Percentiles rank a stretch among this genome's conserved stretches.
These are phyloP conservation scores for Dexiosoma caninum DNA, from an alignment of 2,888 invertebrate genomes.

Conservation along the genomic window DNA sequence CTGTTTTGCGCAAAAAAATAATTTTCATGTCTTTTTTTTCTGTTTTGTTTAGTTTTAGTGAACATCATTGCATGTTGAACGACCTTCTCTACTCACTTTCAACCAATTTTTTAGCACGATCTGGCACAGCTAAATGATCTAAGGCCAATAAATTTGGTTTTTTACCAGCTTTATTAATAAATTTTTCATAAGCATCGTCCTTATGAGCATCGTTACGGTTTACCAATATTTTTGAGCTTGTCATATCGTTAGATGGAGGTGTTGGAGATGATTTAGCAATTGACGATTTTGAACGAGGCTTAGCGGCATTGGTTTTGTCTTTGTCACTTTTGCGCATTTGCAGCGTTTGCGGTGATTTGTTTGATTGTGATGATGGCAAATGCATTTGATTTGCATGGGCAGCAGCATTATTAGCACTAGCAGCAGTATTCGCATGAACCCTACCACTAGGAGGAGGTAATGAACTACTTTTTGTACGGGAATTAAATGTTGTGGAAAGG, in stretches of 20 bases:
- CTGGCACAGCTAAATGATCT: conserved; percentile 75
- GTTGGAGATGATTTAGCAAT: conserved; percentile 47
- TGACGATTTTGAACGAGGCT: conserved; percentile 62
- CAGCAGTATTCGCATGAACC: conserved; percentile 70
- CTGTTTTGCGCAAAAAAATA: conserved; percentile 42
- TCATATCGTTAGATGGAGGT: conserved; percentile 48
- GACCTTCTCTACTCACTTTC: conserved; percentile 77
- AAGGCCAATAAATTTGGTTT: conserved; percentile 64
- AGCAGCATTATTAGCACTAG: conserved; percentile 65
- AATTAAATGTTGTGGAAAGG: conserved; percentile 86
- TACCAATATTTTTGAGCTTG: conserved; percentile 56
- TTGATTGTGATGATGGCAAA: conserved; percentile 68
- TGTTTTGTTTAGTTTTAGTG: conserved; percentile 44
- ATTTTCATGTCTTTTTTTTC: conserved; percentile 32
- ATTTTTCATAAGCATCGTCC: conserved; percentile 63
- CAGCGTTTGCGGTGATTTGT: conserved; percentile 70
- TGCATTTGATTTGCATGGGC: conserved; percentile 71
- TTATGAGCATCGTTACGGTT: conserved; percentile 50
- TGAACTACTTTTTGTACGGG: conserved; percentile 84
- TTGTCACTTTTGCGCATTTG: conserved; percentile 76
- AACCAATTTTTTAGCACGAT: conserved; percentile 77
- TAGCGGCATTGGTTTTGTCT: conserved; percentile 72
- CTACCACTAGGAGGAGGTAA: conserved; percentile 79
- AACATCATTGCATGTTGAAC: conserved; percentile 57
- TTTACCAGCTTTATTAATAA: conserved; percentile 54